These are phyloP conservation scores for Palythoa caribaeorum DNA, from an alignment of 92 coral and sea anemone genomes.

Conservation along the genomic window DNA sequence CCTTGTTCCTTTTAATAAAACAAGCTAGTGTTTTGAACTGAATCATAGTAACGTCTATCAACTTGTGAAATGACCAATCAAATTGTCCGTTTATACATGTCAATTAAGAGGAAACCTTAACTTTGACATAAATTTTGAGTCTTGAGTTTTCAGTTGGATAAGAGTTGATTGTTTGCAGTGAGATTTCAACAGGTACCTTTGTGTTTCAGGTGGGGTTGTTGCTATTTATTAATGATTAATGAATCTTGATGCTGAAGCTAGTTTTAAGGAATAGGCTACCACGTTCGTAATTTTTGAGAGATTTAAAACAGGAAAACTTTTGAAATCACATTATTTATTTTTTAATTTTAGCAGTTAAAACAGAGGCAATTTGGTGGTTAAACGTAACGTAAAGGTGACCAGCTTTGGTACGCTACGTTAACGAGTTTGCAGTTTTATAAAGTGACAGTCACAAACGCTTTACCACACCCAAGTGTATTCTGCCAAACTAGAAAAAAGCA, in stretches of 20 bases:
- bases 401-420: background rate
- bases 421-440: background rate
- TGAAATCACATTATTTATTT: background rate
- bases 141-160: background rate
- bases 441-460: background rate
- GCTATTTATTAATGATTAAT: constrained; percentile 27
- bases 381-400: background rate
- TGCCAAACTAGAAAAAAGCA: background rate
- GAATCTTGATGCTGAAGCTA: constrained; percentile 10
- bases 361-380: background rate
- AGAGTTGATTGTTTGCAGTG: background rate
- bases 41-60: background rate
- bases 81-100: background rate
- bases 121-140: background rate
- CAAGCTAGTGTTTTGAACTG: too few species aligned
- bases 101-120: background rate
- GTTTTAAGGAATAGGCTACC: background rate
- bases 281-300: background rate
- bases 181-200: constrained; percentile 29
- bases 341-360: background rate
- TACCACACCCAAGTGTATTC: constrained; percentile 26
- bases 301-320: background rate
- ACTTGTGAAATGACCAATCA: background rate
- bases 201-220: constrained; percentile 37
- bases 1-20: background rate